These are phyloP conservation scores for Ceratina calcarata DNA, from an alignment of 1,140 invertebrate species.

Conservation along the genomic window DNA sequence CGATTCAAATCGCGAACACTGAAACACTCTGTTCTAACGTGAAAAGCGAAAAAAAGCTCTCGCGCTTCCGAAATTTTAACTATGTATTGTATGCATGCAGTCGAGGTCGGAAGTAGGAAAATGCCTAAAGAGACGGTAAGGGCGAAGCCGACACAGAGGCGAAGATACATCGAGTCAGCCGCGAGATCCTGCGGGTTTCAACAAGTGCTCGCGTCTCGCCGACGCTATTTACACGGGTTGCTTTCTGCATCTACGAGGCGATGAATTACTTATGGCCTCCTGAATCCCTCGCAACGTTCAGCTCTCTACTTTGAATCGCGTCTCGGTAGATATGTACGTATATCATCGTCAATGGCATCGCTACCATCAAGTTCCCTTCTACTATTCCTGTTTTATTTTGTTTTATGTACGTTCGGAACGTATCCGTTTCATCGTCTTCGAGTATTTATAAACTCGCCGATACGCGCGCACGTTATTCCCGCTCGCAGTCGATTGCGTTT, in stretches of 20 bases:
- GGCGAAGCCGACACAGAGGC: slow-evolving; percentile 1
- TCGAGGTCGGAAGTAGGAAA: no score
- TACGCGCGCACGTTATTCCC: slow-evolving; percentile 1
- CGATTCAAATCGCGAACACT: not conserved
- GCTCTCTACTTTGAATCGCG: slow-evolving; percentile 2
- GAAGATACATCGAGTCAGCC: slow-evolving; percentile 16
- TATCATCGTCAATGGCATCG: not conserved
- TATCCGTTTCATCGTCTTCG: slow-evolving; percentile 25
- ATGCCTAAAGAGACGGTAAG: not conserved
- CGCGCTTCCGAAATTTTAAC: not conserved
- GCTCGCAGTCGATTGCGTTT: slow-evolving; percentile 28
- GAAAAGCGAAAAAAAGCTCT: not conserved
- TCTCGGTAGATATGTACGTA: not conserved
- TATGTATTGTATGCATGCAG: not conserved
- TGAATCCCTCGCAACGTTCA: slow-evolving; percentile 4
- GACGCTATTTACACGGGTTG: slow-evolving; percentile 49
- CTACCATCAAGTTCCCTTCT: not conserved
- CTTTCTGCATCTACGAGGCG: slow-evolving; percentile 39
- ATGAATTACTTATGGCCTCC: slow-evolving; percentile 61
- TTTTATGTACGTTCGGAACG: not conserved
- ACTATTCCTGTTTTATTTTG: not conserved
- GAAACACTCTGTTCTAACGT: not conserved
- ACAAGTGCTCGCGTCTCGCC: slow-evolving; percentile 23
- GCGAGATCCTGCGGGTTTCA: slow-evolving; percentile 24
- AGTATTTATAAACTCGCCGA: slow-evolving; percentile 45